These are phyloP conservation scores for Betta splendens DNA, from an alignment of 2,797 vertebrate genomes.

Conservation along the genomic window DNA sequence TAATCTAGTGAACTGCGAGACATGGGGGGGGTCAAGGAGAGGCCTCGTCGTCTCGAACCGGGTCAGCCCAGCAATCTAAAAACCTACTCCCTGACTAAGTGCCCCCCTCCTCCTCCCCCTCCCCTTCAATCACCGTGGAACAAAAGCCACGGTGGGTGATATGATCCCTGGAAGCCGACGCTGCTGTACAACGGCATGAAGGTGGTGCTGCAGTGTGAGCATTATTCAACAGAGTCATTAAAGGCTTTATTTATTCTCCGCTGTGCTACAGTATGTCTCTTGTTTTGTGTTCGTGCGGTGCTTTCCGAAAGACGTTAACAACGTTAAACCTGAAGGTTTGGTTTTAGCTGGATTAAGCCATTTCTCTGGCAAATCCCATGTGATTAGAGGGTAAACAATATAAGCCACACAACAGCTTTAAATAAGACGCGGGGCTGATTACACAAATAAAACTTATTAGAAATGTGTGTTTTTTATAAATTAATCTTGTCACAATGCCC, in stretches of 20 bases:
- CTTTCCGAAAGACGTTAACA: constrained; percentile 17
- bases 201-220: constrained; percentile 3
- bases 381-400: constrained; percentile 41
- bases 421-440: constrained; percentile 25
- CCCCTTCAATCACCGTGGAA: constrained; percentile 36
- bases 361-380: constrained; percentile 30
- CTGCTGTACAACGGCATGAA: constrained; percentile 23
- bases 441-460: constrained; percentile 15
- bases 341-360: constrained; percentile 37
- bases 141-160: constrained; percentile 50
- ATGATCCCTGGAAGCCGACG: constrained; percentile 34
- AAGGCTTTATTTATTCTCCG: constrained; percentile 8
- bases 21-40: constrained; percentile 73
- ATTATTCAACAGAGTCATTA: constrained; percentile 22
- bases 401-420: constrained; percentile 26
- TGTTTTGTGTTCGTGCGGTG: constrained; percentile 12
- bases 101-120: constrained; percentile 25
- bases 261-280: background rate
- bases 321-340: constrained; percentile 23
- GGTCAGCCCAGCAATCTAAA: constrained; percentile 45
- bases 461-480: constrained; percentile 20
- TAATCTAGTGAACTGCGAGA: constrained; percentile 76
- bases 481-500: constrained; percentile 17
- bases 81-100: constrained; percentile 42
- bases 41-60: constrained; percentile 55